Percentiles rank a stretch among this genome's conserved stretches.
Evolutionary conservation across 92 coral and sea anemone species (phyloP).

Genomic region (Phenganax marumi): DNA sequence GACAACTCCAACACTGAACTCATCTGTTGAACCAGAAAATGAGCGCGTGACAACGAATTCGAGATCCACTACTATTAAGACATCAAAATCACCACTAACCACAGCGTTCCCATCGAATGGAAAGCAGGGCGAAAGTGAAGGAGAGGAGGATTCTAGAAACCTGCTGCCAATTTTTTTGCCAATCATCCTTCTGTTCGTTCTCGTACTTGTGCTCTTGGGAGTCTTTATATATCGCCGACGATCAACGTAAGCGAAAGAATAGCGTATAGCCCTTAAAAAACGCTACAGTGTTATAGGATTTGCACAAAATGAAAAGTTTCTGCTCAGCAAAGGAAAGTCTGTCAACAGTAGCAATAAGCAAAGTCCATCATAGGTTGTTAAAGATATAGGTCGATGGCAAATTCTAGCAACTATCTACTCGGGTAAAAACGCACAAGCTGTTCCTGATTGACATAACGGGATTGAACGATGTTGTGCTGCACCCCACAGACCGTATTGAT

Average conservation of each 20-base stretch:
- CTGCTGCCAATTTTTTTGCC: slow-evolving; percentile 13
- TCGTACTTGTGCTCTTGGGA: background rate
- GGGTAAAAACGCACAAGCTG: too few species aligned
- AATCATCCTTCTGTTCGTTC: background rate
- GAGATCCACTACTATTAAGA: background rate
- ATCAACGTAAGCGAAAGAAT: background rate
- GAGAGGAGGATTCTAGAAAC: background rate
- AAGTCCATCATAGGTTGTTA: too few species aligned
- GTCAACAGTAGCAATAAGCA: too few species aligned
- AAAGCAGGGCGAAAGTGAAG: background rate
- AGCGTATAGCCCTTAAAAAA: background rate
- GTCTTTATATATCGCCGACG: background rate
- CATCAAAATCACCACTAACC: background rate
- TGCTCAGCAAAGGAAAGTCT: background rate
- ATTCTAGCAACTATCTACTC: too few species aligned
- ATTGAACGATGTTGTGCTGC: too few species aligned
- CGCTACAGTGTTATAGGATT: background rate
- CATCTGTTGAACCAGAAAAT: background rate
- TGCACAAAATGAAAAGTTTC: background rate
- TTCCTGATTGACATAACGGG: too few species aligned
- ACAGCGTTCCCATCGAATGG: background rate
- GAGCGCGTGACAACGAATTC: background rate
- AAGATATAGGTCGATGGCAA: too few species aligned
- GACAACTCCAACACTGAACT: background rate
- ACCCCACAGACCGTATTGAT: too few species aligned